phyloP scores from a whole-genome alignment of 2,888 invertebrate species.

The Strigamia maritima region DNA sequence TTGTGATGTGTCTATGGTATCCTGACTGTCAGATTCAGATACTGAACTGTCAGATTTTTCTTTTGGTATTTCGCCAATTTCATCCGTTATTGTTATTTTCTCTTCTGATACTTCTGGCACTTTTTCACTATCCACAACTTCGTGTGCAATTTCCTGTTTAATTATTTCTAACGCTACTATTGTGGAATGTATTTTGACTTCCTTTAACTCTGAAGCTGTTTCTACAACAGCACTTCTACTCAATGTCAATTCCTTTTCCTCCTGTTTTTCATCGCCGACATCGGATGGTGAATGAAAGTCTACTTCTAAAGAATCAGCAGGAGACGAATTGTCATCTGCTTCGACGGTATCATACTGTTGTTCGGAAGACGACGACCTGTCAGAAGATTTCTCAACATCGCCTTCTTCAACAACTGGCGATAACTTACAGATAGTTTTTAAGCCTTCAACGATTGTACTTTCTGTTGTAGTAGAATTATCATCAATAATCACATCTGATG shows the following conservation, averaged over 20 bases:
- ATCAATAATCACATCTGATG: not conserved
- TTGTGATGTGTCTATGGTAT: not conserved
- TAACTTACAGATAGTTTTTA: not conserved
- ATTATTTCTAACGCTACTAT: no score
- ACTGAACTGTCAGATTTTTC: not conserved
- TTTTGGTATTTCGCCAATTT: not conserved
- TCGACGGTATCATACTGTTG: not conserved
- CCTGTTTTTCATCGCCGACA: slow-evolving; percentile 20
- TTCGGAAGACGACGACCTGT: not conserved
- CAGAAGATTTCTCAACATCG: not conserved
- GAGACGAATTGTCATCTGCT: not conserved
- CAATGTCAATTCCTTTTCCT: not conserved
- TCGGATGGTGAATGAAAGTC: not conserved
- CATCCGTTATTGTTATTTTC: slow-evolving; percentile 36
- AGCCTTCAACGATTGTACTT: slow-evolving; percentile 18
- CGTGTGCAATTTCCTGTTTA: no score
- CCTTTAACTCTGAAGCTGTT: no score
- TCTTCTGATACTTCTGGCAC: slow-evolving; percentile 30
- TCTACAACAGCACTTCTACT: no score
- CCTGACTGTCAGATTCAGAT: not conserved
- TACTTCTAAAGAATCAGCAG: not conserved
- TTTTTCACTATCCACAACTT: no score
- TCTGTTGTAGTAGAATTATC: not conserved
- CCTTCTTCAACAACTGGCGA: slow-evolving; percentile 20
- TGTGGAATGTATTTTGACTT: no score